Conservation (phyloP, 1,140 invertebrate genomes). For the Bombus ignitus region DNA sequence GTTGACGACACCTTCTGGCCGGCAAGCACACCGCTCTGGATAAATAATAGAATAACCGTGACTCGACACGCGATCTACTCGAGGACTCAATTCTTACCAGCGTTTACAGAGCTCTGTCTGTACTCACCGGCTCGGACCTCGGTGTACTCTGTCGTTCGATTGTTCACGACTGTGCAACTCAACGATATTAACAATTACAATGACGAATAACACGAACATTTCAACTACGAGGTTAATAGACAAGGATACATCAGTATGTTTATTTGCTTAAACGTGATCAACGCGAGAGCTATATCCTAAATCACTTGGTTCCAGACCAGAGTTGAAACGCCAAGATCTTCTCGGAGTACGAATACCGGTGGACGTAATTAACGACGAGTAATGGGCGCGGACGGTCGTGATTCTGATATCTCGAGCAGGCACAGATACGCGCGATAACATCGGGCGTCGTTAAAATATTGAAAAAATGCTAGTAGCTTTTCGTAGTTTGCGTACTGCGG, state of each 20-base stretch:
- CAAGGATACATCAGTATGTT: neutral
- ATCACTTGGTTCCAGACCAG: neutral
- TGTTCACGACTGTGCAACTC: too few species aligned
- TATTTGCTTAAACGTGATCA: neutral
- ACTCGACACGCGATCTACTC: constrained; percentile 30
- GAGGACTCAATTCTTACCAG: constrained; percentile 30
- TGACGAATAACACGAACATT: neutral
- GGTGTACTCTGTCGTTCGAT: neutral
- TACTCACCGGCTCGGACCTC: neutral
- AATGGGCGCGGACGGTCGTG: neutral
- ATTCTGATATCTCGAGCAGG: constrained; percentile 1
- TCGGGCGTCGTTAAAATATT: constrained; percentile 11
- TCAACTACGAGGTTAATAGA: neutral
- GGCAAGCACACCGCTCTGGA: neutral
- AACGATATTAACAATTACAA: neutral
- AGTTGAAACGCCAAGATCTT: neutral
- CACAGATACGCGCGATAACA: neutral
- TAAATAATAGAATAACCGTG: constrained; percentile 39
- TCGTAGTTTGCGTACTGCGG: neutral
- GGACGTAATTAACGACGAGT: constrained; percentile 3
- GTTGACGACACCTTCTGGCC: constrained; percentile 46
- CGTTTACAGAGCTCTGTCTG: too few species aligned
- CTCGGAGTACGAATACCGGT: too few species aligned
- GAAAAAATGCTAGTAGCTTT: constrained; percentile 14
- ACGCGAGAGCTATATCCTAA: neutral